Percentiles rank a stretch among this genome's conserved stretches.
phyloP scores from a whole-genome alignment of 2,888 invertebrate genomes.

The Athalia circularis region DNA sequence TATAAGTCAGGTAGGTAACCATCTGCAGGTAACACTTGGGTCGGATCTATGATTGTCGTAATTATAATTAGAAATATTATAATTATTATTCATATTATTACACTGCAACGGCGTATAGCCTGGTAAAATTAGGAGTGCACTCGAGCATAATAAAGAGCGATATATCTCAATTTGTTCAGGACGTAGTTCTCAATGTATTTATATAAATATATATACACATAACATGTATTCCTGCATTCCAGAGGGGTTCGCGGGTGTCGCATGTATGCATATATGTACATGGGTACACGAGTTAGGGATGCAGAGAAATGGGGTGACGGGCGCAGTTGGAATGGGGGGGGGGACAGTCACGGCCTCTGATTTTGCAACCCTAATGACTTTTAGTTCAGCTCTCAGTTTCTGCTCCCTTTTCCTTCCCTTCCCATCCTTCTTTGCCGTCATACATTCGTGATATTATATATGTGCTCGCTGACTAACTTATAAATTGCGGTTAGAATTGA shows the following conservation, averaged over 20 bases:
- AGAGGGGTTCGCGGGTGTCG: constrained; percentile 25
- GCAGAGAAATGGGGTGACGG: not conserved
- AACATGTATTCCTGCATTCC: constrained; percentile 11
- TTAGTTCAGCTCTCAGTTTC: constrained; percentile 8
- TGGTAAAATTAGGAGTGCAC: constrained; percentile 35
- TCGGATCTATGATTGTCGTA: not conserved
- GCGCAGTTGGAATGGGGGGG: constrained; percentile 37
- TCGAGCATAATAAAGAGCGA: constrained; percentile 37
- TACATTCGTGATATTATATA: not conserved
- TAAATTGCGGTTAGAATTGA: too few species aligned
- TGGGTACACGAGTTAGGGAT: not conserved
- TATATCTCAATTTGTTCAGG: constrained; percentile 55
- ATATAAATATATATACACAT: constrained; percentile 16
- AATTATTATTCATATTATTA: too few species aligned
- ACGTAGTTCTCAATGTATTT: constrained; percentile 45
- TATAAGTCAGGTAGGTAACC: constrained; percentile 4
- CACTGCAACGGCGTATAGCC: too few species aligned
- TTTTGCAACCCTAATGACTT: constrained; percentile 56
- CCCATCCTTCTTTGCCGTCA: not conserved
- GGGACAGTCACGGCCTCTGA: constrained; percentile 54
- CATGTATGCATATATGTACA: too few species aligned
- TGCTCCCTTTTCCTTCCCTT: not conserved
- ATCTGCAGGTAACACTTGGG: not conserved
- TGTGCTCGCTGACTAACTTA: not conserved
- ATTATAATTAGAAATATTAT: too few species aligned